A percentile compares a stretch with the other conserved stretches of the same genome.
phyloP scores from a whole-genome alignment of 2,888 invertebrate genomes.

The Apamea epomidion region DNA sequence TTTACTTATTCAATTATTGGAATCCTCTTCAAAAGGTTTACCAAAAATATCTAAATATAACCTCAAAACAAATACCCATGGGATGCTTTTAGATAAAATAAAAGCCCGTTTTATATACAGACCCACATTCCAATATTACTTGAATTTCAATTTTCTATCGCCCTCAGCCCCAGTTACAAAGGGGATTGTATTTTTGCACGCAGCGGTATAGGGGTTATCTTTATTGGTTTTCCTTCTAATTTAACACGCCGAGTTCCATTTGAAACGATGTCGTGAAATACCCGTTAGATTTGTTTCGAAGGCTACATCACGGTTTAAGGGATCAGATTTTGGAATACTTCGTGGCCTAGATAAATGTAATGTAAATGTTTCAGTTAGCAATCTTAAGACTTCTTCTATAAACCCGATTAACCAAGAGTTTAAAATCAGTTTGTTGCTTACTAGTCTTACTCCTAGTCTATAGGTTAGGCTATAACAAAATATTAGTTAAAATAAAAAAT shows the following conservation, averaged over 20 bases:
- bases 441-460: background rate
- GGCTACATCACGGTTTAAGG: conserved; percentile 10
- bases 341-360: background rate
- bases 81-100: conserved; percentile 50
- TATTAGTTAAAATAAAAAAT: background rate
- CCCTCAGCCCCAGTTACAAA: conserved; percentile 44
- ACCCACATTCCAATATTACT: conserved; percentile 61
- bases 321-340: conserved; percentile 19
- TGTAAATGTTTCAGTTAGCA: background rate
- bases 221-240: conserved; percentile 73
- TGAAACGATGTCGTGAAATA: conserved; percentile 47
- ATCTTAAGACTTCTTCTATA: too few relatives aligned
- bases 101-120: conserved; percentile 52
- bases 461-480: background rate
- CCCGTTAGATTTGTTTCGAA: conserved; percentile 43
- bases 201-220: conserved; percentile 66
- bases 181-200: conserved; percentile 64
- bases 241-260: conserved; percentile 64
- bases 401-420: too few relatives aligned
- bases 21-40: background rate
- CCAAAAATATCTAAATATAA: conserved; percentile 20
- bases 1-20: conserved; percentile 14
- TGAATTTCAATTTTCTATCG: conserved; percentile 68
- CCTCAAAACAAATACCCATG: conserved; percentile 34
- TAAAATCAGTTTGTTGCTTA: background rate